These are phyloP conservation scores for Lithophane leautieri DNA, from an alignment of 2,888 invertebrate genomes.

Conservation along the genomic window DNA sequence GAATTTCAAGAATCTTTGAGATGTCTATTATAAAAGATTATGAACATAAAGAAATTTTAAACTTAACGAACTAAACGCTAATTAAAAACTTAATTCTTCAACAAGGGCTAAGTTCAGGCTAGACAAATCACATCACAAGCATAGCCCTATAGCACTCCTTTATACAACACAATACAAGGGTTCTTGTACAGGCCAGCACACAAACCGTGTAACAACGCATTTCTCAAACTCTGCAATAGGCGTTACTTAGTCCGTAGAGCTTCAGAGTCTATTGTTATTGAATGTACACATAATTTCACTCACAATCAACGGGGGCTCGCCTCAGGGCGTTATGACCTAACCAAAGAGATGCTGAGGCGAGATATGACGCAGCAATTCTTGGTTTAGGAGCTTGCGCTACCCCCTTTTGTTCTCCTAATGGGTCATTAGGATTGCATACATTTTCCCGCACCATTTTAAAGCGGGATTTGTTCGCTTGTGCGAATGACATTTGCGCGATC, in stretches of 20 bases:
- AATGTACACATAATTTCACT: slow-evolving; percentile 65
- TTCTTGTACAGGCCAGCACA: slow-evolving; percentile 1
- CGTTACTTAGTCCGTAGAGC: slow-evolving; percentile 60
- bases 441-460: slow-evolving; percentile 15
- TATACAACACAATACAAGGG: slow-evolving; percentile 13
- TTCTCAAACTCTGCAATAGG: slow-evolving; percentile 59
- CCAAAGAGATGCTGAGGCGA: slow-evolving; percentile 49
- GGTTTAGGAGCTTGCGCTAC: slow-evolving; percentile 32
- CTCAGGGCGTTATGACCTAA: slow-evolving; percentile 37
- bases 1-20: not conserved
- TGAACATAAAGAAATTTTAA: not conserved
- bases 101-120: not conserved
- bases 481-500: too few species aligned
- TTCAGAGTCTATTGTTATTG: slow-evolving; percentile 69
- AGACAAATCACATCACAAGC: not conserved
- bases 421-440: slow-evolving; percentile 31
- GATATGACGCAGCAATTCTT: slow-evolving; percentile 62
- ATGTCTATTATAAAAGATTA: not conserved
- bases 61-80: not conserved
- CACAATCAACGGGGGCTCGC: slow-evolving; percentile 52
- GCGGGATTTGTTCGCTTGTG: not conserved
- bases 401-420: slow-evolving; percentile 62
- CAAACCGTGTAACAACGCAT: slow-evolving; percentile 46
- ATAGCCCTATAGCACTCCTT: not conserved
- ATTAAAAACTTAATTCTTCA: not conserved